Percentiles rank a stretch among this genome's conserved stretches.
phyloP scores from a whole-genome alignment of 2,888 invertebrate species.

The Amblyteles armatorius region DNA sequence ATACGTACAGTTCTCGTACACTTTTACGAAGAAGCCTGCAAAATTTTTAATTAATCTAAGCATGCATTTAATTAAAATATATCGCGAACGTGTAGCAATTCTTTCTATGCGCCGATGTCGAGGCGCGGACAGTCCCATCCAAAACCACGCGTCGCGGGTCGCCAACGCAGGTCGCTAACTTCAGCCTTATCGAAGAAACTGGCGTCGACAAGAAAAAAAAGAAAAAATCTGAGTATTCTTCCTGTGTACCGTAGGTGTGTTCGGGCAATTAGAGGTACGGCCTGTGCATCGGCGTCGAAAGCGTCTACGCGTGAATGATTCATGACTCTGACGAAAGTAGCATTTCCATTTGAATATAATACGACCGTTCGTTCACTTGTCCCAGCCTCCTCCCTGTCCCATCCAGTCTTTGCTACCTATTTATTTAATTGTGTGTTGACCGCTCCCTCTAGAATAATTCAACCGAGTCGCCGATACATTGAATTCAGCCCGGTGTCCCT shows the following conservation, averaged over 20 bases:
- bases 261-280: slow-evolving; percentile 52
- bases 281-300: slow-evolving; percentile 49
- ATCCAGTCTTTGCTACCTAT: slow-evolving; percentile 22
- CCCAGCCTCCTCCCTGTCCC: slow-evolving; percentile 2
- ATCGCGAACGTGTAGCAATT: too few relatives aligned
- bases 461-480: not conserved
- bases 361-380: slow-evolving; percentile 42
- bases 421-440: slow-evolving; percentile 15
- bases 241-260: slow-evolving; percentile 34
- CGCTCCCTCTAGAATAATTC: slow-evolving; percentile 6
- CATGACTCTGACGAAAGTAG: slow-evolving; percentile 64
- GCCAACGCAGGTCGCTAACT: too few relatives aligned
- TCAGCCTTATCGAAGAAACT: slow-evolving; percentile 9
- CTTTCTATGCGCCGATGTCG: too few relatives aligned
- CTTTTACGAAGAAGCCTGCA: too few relatives aligned
- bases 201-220: not conserved
- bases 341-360: slow-evolving; percentile 62
- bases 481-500: not conserved
- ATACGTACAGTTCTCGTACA: too few relatives aligned
- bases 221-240: not conserved
- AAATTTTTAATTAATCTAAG: too few relatives aligned
- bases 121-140: too few relatives aligned
- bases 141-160: too few relatives aligned
- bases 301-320: slow-evolving; percentile 65
- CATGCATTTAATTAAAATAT: too few relatives aligned